Base-by-base conservation (phyloP, 2,888 invertebrate genomes). In the Theodoxus fluviatilis region DNA sequence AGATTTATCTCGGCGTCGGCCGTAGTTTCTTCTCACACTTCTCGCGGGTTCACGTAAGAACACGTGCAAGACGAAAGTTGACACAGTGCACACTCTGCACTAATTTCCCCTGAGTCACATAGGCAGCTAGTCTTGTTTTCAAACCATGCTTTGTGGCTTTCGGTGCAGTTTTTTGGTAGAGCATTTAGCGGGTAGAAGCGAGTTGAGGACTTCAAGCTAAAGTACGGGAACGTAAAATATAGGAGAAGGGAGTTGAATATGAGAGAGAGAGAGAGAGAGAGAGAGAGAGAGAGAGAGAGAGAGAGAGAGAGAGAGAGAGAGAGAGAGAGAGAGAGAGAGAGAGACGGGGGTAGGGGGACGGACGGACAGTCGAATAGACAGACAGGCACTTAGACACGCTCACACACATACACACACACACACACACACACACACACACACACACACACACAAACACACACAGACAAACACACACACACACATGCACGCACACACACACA, bases 401-500 rank as follows among this genome's bases (percentile, higher is more conserved):
- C 52, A 52, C 52, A 18, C 52, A 52, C n/a, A 52, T 25, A 18
- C 59, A 59, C 35, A 31, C 59, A 33, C 35, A 59, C 35, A 59
- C 37, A 31, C 59, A 59, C 59, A 35, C 35, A 59, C 59, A 35
- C 12, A 33, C 37, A 6, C 59, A 59, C 59, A 59, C 35, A 59
- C 59, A 59, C 35, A 33, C 59, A 35, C 59, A 59, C 59, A 59
- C 37, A 59, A n/a, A 59, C 35, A 59, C 59, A 33, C 59, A 59
- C 59, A 59, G 35, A 59, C 35, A 59, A n/a, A 59, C 59, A 33
- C 59, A 33, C 59, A 33, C 59, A 59, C 33, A 59, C 59, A 7
- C 7, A 31, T n/a, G n/a, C 59, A 31, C 31, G 3, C 59, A 33
- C 59, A 33, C 57, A 25, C 57, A 4, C 52, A 9, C 52, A 9